Evolutionary conservation across 1,140 invertebrate genomes (phyloP).

Genomic region (Camponotus floridanus): DNA sequence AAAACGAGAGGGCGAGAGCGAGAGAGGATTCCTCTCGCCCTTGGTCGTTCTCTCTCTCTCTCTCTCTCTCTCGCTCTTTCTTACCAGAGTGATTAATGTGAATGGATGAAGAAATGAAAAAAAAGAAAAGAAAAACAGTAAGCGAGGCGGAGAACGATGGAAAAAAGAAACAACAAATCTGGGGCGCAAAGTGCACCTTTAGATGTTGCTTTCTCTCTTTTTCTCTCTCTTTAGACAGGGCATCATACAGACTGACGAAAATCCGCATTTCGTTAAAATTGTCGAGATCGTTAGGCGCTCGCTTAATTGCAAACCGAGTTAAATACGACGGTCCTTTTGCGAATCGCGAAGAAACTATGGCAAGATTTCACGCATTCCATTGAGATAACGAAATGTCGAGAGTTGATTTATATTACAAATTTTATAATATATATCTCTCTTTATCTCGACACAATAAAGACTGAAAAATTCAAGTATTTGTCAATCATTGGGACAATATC

Average conservation of each 20-base stretch:
- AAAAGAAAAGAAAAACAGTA: constrained; percentile 10
- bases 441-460: neutral
- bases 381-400: constrained; percentile 14
- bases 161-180: constrained; percentile 69
- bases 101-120: constrained; percentile 71
- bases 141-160: constrained; percentile 21
- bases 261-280: constrained; percentile 71
- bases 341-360: constrained; percentile 21
- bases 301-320: constrained; percentile 62
- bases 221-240: neutral
- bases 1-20: constrained; percentile 67
- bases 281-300: constrained; percentile 46
- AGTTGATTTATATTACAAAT: constrained; percentile 3
- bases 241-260: constrained; percentile 39
- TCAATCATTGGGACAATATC: neutral
- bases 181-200: constrained; percentile 43
- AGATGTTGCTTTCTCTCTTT: constrained; percentile 16
- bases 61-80: constrained; percentile 11
- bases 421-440: neutral
- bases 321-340: constrained; percentile 40
- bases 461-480: neutral
- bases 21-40: constrained; percentile 27
- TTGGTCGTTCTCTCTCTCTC: constrained; percentile 31
- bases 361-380: constrained; percentile 1
- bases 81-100: constrained; percentile 71